Base-by-base conservation (phyloP, 2,888 invertebrate species). In the Theodoxus fluviatilis region DNA sequence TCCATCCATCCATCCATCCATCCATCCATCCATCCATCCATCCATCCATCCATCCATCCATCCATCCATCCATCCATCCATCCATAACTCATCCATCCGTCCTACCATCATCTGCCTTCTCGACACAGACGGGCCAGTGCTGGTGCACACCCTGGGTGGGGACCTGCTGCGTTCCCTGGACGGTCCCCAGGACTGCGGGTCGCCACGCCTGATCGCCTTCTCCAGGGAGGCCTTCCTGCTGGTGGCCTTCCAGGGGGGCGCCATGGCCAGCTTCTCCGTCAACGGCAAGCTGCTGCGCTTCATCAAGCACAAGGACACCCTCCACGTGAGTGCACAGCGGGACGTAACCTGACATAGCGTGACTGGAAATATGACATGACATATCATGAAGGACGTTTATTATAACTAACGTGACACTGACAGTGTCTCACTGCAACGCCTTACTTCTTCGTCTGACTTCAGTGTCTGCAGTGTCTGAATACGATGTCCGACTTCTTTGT, bases 71-170 rank as follows among this genome's bases (percentile, higher is more conserved):
- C n/a, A n/a, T n/a, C n/a, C n/a, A n/a, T n/a, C n/a, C n/a, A n/a
- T n/a, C n/a, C n/a, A n/a, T n/a, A n/a, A n/a, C n/a, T n/a, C n/a
- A n/a, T n/a, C n/a, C n/a, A n/a, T n/a, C n/a, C n/a, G n/a, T n/a
- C n/a, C n/a, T n/a, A n/a, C n/a, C n/a, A n/a, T n/a, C n/a, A n/a
- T n/a, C n/a, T n/a, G n/a, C n/a, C n/a, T n/a, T 71, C 35, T 61
- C 35, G 81, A 75, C 79, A 15, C 87, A 95, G 98, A 93, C 89
- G 98, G 98, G 0, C 96, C 97, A 0, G 96, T 98, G 55, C 90
- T 99, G 75, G 94, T 99, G 71, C 99, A 99, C 89, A 98, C 99
- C 72, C 96, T 98, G 25, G 95, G 95, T 88, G 99, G 99, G 61
- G 99, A 99, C 88, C 90, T 98, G 64, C 90, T 99, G 78, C 91